These are phyloP conservation scores for Bucorvus abyssinicus DNA, from an alignment of 2,797 vertebrate genomes.

Conservation along the genomic window DNA sequence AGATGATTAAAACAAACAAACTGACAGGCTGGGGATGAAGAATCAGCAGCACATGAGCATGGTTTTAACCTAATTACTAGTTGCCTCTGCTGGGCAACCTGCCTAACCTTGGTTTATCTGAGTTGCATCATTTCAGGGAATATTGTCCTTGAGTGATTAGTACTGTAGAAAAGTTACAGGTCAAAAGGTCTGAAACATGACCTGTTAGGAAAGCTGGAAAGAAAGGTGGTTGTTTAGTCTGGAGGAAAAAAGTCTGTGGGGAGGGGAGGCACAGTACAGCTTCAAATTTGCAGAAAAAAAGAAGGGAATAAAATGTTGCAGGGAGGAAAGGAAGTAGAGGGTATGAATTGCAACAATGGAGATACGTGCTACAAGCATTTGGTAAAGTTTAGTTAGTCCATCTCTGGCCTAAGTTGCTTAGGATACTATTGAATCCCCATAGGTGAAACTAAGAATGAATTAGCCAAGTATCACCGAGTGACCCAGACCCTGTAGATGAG, in stretches of 20 bases:
- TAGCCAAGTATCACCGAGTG: not conserved
- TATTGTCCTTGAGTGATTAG: not conserved
- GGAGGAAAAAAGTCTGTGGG: not conserved
- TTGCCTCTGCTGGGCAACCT: not conserved
- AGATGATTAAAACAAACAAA: not conserved
- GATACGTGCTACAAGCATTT: not conserved
- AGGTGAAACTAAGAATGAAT: not conserved
- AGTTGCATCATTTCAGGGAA: slow-evolving; percentile 19
- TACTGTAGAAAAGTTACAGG: not conserved
- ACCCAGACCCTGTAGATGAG: not conserved
- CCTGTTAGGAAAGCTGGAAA: not conserved
- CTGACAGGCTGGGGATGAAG: not conserved
- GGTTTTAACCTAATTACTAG: not conserved
- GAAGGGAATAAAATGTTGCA: not conserved
- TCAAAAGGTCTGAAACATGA: slow-evolving; percentile 24
- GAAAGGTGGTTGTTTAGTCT: not conserved
- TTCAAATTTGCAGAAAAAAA: not conserved
- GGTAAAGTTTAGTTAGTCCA: not conserved
- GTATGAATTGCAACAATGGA: not conserved
- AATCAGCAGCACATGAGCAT: not conserved
- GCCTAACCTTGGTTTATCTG: not conserved
- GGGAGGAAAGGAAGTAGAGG: not conserved
- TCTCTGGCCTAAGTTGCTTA: not conserved
- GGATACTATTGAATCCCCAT: not conserved
- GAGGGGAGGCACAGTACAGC: not conserved